Base-by-base conservation (phyloP, 2,888 invertebrate species). In the Priocnemis perturbator region DNA sequence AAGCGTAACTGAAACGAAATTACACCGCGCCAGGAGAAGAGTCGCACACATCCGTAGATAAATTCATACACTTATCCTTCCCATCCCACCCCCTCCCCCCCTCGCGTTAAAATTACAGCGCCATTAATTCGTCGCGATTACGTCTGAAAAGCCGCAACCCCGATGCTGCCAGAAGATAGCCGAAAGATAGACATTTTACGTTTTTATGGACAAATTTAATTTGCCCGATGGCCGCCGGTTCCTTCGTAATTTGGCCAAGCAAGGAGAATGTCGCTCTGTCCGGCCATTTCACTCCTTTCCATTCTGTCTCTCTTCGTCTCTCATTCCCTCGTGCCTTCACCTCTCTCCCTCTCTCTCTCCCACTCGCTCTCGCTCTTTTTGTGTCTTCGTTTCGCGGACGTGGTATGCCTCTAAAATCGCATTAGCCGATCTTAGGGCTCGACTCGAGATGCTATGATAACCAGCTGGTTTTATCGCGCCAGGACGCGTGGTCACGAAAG, bases 361-460 rank as follows among this genome's bases (percentile, higher is more conserved):
- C 17, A 20, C 21, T 44, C 4, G 17, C 45, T 45, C 15, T 45
- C 44, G 17, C 21, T 44, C 5, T 19, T 44, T 52, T 19, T 45
- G 23, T 44, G 17, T 20, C 17, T 19, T 47, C 57, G 44, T 47
- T 57, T 55, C 63, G 67, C 55, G 64, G 61, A 74, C 76, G 69
- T 73, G 74, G 77, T 69, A 72, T 69, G 74, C 69, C 70, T 73
- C 74, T 71, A 81, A 79, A 83, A 83, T 83, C 81, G 65, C 76
- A 75, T 75, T 74, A 73, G 65, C 79, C 76, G 81, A 81, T 82
- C 82, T 81, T 76, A 52, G 75, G 73, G 76, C 71, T 76, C 76
- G 78, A 66, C 72, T 9, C 72, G 75, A 77, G 77, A 81, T 79
- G 74, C 64, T 60, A 60, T 68, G 83, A 83, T 83, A 83, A 79